phyloP scores from a whole-genome alignment of 1,140 invertebrate genomes.

The Zaprionus nigranus region DNA sequence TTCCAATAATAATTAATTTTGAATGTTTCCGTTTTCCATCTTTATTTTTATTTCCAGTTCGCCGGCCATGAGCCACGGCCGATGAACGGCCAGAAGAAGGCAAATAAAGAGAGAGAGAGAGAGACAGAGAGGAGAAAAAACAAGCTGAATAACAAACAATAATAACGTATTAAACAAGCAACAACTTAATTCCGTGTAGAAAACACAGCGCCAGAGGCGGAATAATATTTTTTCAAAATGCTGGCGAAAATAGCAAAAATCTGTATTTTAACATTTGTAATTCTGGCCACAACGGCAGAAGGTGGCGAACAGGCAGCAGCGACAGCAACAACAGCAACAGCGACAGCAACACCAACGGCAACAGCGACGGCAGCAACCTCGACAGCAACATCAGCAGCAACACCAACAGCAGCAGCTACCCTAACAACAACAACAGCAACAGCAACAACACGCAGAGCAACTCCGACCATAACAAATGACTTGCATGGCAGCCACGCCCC shows the following conservation, averaged over 20 bases:
- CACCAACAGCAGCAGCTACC: constrained; percentile 29
- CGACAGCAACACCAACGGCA: constrained; percentile 37
- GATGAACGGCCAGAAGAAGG: constrained; percentile 12
- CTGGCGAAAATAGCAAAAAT: constrained; percentile 61
- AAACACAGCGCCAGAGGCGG: constrained; percentile 3
- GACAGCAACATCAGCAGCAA: constrained; percentile 23
- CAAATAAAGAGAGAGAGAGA: neutral
- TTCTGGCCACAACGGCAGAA: constrained; percentile 42
- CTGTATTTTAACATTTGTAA: constrained; percentile 77
- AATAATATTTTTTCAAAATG: constrained; percentile 52
- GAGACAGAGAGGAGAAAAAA: constrained; percentile 14
- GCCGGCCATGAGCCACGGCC: constrained; percentile 37
- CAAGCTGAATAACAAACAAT: constrained; percentile 25
- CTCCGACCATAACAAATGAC: constrained; percentile 61
- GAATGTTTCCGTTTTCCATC: constrained; percentile 8
- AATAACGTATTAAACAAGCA: constrained; percentile 18
- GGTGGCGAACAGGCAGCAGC: constrained; percentile 10
- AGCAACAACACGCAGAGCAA: constrained; percentile 21
- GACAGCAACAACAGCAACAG: constrained; percentile 32
- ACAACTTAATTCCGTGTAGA: constrained; percentile 18
- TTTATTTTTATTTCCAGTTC: constrained; percentile 27
- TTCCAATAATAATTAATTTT: neutral
- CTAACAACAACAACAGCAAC: constrained; percentile 26
- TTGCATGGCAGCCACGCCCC: constrained; percentile 50
- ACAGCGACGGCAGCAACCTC: constrained; percentile 20